Percentiles rank a stretch among this genome's conserved stretches.
Conservation (phyloP, 2,113 vertebrate species). For the Aplodontia rufa region DNA sequence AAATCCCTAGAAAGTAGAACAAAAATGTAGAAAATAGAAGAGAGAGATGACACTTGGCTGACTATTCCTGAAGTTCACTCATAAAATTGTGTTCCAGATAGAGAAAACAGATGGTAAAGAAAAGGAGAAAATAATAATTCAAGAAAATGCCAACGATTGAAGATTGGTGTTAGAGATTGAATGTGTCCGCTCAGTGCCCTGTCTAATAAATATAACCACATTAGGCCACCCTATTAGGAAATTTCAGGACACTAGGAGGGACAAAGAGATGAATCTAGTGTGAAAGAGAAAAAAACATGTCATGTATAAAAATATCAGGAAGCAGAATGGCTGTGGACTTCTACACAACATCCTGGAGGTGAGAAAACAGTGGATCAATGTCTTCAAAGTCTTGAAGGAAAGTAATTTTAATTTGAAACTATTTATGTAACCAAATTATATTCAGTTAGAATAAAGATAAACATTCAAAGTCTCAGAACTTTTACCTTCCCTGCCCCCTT, state of each 20-base stretch:
- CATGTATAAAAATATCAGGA: background rate
- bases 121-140: background rate
- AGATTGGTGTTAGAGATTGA: background rate
- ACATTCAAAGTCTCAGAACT: background rate
- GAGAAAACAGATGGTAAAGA: background rate
- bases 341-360: background rate
- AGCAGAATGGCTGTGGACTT: constrained; percentile 17
- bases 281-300: background rate
- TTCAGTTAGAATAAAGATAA: background rate
- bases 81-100: background rate
- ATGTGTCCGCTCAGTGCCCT: background rate
- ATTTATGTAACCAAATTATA: background rate
- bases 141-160: background rate
- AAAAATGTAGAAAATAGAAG: background rate
- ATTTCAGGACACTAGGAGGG: background rate
- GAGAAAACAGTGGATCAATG: background rate
- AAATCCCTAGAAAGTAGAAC: background rate
- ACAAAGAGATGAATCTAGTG: background rate
- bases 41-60: background rate
- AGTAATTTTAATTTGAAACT: background rate
- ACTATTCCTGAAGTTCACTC: background rate
- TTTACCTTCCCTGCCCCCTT: background rate
- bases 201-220: background rate
- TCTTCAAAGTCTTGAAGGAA: background rate
- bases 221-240: background rate